Base-by-base conservation (phyloP, 2,113 vertebrate genomes). In the Astur gentilis region DNA sequence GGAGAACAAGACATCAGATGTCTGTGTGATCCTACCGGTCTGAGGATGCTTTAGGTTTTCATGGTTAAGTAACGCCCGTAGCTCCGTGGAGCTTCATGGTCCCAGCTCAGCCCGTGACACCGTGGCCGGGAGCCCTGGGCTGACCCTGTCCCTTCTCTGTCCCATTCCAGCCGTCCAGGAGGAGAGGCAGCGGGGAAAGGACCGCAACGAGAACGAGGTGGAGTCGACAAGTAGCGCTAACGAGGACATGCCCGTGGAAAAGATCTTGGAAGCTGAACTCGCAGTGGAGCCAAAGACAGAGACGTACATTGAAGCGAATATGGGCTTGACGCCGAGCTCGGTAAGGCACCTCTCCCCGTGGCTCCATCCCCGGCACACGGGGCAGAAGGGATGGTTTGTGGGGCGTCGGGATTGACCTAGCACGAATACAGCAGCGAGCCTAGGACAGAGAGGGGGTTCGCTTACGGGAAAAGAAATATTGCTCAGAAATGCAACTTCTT, bases 211-310 rank as follows among this genome's bases (percentile, higher is more conserved):
- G 98, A 99, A 97, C 0, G 99, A 99, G 97, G 99, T 99, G 91
- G 99, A 99, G 97, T 99, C 99, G 2, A 99, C 98, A 52, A 99
- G 99, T 98, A 99, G 98, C 11, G 99, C 98, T 91, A 99, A 99
- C 0, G 99, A 99, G 97, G 99, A 99, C 98, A 99, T 99, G 99
- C 99, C 99, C 0, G 99, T 99, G 97, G 99, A 99, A 97, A 99
- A 99, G 98, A 99, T 99, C 86, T 98, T 99, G 97, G 99, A 99
- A 83, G 99, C 99, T 0, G 99, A 99, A 94, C 98, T 99, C 7
- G 99, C 99, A 0, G 99, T 99, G 71, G 99, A 99, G 95, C 99
- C 99, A 97, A 99, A 99, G 98, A 99, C 99, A 0, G 99, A 99
- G 98, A 99, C 99, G 3, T 99, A 99, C 95, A 99, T 99, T 18